Conservation (phyloP, 1,140 invertebrate genomes). For the Himalopsyche phryganea region DNA sequence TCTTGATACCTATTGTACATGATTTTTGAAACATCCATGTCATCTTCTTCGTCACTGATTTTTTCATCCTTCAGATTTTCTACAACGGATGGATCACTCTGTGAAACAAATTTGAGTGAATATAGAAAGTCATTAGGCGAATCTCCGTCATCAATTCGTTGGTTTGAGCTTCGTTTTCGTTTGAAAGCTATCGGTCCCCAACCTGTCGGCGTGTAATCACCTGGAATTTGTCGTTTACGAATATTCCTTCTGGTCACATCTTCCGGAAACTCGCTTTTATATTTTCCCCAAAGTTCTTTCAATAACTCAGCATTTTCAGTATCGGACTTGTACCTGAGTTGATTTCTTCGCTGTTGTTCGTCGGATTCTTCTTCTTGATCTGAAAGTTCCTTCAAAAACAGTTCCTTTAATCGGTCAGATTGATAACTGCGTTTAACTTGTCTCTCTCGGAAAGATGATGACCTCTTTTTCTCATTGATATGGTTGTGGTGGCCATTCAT, state of each 20-base stretch:
- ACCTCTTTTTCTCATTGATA: constrained; percentile 28
- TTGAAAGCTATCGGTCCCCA: constrained; percentile 53
- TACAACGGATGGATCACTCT: constrained; percentile 25
- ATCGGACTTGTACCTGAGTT: constrained; percentile 41
- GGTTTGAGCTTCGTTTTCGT: constrained; percentile 46
- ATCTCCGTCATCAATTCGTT: constrained; percentile 38
- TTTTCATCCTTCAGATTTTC: constrained; percentile 39
- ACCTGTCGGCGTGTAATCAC: constrained; percentile 23
- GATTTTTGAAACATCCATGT: constrained; percentile 34
- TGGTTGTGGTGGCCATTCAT: constrained; percentile 11
- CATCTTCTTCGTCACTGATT: constrained; percentile 43
- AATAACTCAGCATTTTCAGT: constrained; percentile 55
- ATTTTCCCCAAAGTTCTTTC: constrained; percentile 59
- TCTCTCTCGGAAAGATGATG: constrained; percentile 55
- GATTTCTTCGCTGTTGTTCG: constrained; percentile 36
- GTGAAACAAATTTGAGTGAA: constrained; percentile 30
- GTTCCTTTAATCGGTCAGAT: constrained; percentile 54
- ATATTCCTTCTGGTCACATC: constrained; percentile 48
- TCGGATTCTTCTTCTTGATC: constrained; percentile 44
- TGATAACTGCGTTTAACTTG: constrained; percentile 44
- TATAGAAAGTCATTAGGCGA: constrained; percentile 31
- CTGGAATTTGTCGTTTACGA: constrained; percentile 36
- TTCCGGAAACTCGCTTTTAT: constrained; percentile 46
- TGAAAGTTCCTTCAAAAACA: constrained; percentile 55
- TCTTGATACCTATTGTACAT: constrained; percentile 17